phyloP scores from a whole-genome alignment of 2,888 invertebrate genomes.

The Zonitis immaculata region DNA sequence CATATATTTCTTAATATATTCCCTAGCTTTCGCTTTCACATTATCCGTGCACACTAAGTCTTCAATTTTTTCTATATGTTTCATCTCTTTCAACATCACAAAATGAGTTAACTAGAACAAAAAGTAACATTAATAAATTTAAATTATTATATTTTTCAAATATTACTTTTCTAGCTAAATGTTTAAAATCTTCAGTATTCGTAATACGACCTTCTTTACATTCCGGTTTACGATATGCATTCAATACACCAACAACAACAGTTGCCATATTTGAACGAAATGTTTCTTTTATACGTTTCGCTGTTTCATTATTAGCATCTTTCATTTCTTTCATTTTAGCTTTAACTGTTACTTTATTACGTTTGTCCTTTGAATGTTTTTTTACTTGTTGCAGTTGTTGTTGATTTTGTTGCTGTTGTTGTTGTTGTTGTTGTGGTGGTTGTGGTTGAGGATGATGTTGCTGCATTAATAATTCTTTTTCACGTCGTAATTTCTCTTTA shows the following conservation, averaged over 20 bases:
- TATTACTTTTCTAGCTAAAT: constrained; percentile 83
- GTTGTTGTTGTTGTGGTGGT: too few relatives aligned
- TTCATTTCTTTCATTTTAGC: constrained; percentile 43
- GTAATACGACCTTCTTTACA: constrained; percentile 82
- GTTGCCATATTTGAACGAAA: constrained; percentile 77
- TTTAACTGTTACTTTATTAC: constrained; percentile 35
- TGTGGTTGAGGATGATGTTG: too few relatives aligned
- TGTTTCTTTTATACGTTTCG: constrained; percentile 75
- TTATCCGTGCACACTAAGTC: constrained; percentile 84
- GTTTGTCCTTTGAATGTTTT: constrained; percentile 30
- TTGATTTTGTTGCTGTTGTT: too few relatives aligned
- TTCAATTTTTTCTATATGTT: constrained; percentile 82
- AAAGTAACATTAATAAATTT: constrained; percentile 3
- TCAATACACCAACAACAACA: constrained; percentile 80
- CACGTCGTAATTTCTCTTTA: constrained; percentile 69
- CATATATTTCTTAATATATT: constrained; percentile 96
- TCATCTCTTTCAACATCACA: constrained; percentile 91
- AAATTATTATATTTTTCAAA: neutral
- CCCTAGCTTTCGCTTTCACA: constrained; percentile 91
- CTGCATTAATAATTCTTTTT: constrained; percentile 55
- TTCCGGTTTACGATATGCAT: constrained; percentile 80
- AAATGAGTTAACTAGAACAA: constrained; percentile 80
- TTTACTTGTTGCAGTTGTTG: too few relatives aligned
- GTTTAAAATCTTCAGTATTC: constrained; percentile 89
- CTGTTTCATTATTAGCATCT: constrained; percentile 50